These are phyloP conservation scores for Petrocephalus sullivani DNA, from an alignment of 2,797 vertebrate genomes.

Conservation along the genomic window DNA sequence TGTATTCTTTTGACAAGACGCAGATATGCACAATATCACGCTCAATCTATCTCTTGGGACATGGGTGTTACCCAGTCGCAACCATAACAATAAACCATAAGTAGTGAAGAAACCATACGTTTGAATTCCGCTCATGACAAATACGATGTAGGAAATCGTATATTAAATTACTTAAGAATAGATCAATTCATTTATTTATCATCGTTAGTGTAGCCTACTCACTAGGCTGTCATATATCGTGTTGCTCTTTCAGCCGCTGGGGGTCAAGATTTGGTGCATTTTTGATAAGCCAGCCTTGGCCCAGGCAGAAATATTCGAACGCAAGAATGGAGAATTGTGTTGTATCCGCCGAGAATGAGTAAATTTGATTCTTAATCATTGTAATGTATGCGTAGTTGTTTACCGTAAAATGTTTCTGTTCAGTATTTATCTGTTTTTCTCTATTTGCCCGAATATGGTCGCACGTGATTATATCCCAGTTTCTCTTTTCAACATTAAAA, in stretches of 20 bases:
- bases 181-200: constrained; percentile 60
- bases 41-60: constrained; percentile 35
- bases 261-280: neutral
- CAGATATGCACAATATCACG: constrained; percentile 54
- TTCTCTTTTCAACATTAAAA: neutral
- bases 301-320: neutral
- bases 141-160: neutral
- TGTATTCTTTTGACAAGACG: constrained; percentile 51
- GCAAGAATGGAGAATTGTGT: neutral
- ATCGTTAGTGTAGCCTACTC: constrained; percentile 40
- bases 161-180: constrained; percentile 38
- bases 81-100: constrained; percentile 47
- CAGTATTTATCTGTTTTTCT: neutral
- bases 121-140: constrained; percentile 38
- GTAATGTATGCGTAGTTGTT: neutral
- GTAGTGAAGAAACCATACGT: constrained; percentile 48
- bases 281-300: neutral
- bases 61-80: constrained; percentile 43
- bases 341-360: neutral
- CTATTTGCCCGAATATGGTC: neutral
- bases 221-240: neutral
- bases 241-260: neutral
- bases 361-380: neutral
- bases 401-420: neutral
- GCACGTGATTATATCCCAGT: neutral